Evolutionary conservation across 2,888 invertebrate species (phyloP).

Genomic region (Hypomecis punctinalis): DNA sequence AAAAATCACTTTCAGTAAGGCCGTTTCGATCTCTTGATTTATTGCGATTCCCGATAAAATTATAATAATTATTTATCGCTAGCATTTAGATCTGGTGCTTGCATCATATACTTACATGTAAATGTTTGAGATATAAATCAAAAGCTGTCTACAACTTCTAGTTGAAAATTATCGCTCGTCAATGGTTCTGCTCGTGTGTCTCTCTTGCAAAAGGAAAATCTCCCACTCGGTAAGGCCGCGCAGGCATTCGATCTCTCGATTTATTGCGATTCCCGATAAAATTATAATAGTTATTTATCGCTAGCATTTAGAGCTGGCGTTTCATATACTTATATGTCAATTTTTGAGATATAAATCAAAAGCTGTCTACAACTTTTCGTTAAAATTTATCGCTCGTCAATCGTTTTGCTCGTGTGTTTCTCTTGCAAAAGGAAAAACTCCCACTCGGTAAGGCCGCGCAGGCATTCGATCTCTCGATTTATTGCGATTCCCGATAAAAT

Average conservation of each 20-base stretch:
- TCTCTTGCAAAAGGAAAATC: constrained; percentile 48
- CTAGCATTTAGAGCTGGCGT: constrained; percentile 60
- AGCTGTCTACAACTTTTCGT: neutral
- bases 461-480: constrained; percentile 69
- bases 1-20: constrained; percentile 49
- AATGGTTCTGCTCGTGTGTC: constrained; percentile 17
- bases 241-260: constrained; percentile 66
- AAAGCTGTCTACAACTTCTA: too few relatives aligned
- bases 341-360: neutral
- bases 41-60: constrained; percentile 78
- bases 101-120: constrained; percentile 32
- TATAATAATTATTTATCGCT: constrained; percentile 80
- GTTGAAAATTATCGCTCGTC: neutral
- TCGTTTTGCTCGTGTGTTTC: constrained; percentile 31
- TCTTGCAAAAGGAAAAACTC: constrained; percentile 50
- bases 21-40: constrained; percentile 68
- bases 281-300: constrained; percentile 82
- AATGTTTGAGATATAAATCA: neutral
- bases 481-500: constrained; percentile 78
- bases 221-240: constrained; percentile 47
- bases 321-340: constrained; percentile 34
- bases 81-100: constrained; percentile 63
- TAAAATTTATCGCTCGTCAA: constrained; percentile 4
- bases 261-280: constrained; percentile 77
- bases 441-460: constrained; percentile 48